Evolutionary conservation across 2,113 vertebrate species (phyloP), one percentile per base, ranked within the genome.

Genomic region (Tinamus guttatus): DNA sequence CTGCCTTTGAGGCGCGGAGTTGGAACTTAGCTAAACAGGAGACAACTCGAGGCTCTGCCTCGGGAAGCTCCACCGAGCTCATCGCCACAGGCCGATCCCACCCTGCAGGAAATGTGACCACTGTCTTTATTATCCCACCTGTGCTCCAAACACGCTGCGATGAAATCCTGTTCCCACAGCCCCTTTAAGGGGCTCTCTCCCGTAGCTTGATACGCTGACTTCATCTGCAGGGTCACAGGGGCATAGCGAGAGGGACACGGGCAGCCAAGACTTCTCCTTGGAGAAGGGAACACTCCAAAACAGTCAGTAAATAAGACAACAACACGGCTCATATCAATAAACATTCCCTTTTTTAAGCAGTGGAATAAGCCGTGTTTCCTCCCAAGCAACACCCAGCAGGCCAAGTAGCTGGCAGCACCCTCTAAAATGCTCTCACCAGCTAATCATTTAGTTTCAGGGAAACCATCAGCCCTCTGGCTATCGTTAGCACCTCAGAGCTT

Each of bases 61-160:
- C 51, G 18, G 12, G 64, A 22, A 74, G 65, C 47, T 13, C 7
- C 21, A 9, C 47, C 25, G 56, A 84, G 63, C 38, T 80, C 68
- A 54, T 3, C 14, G 40, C 63, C n/a, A 7, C 9, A 0, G 13
- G 34, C 0, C 13, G 16, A 76, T n/a, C 34, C 32, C 0, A 0
- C 41, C 27, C 54, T 24, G 7, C 0, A 8, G 43, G 51, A 49
- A 70, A 60, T 38, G 40, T 45, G 40, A 80, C 51, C 20, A 17
- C 34, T 36, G 63, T 6, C 52, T 51, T 36, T 28, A 3, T 36
- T 6, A 63, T 27, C 45, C 49, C 24, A 2, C 32, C 24, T 51
- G 63, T 30, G 2, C 45, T 20, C 68, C 8, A 16, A 47, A 32
- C 32, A 17, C 17, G 3, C 7, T 14, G 0, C 1, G 3, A 20